Conservation (phyloP, 2,113 vertebrate species). For the Pachyramphus minor region DNA sequence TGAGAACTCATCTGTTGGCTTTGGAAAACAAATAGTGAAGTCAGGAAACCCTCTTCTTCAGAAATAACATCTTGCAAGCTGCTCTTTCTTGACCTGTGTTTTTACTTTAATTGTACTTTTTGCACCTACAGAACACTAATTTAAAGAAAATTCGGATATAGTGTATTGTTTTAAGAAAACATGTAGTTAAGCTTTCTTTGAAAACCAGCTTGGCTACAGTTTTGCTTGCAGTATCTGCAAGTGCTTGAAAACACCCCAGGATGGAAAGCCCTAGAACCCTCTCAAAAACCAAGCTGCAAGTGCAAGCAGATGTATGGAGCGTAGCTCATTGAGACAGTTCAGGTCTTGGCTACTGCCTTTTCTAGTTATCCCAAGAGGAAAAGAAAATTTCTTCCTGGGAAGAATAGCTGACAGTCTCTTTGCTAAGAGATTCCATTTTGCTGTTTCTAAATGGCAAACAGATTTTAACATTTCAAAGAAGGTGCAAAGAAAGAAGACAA, state of each 20-base stretch:
- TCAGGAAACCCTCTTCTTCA: not conserved
- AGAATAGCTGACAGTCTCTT: not conserved
- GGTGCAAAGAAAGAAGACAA: not conserved
- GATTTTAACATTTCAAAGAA: not conserved
- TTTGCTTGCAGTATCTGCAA: not conserved
- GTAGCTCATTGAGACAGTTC: not conserved
- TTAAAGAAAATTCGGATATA: not conserved
- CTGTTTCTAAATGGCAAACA: not conserved
- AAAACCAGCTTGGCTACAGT: not conserved
- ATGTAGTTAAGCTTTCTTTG: not conserved
- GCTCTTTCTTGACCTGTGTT: not conserved
- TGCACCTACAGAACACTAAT: not conserved
- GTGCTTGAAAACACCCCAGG: not conserved
- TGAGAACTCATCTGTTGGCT: constrained; percentile 93
- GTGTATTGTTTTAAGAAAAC: not conserved
- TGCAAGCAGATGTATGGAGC: accelerated
- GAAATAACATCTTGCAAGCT: not conserved
- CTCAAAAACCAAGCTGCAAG: not conserved
- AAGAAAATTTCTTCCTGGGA: not conserved
- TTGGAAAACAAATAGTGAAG: constrained; percentile 28
- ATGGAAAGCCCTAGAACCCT: not conserved
- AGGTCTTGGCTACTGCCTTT: not conserved
- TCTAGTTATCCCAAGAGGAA: not conserved
- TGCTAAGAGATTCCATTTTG: not conserved
- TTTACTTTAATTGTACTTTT: not conserved